phyloP scores from a whole-genome alignment of 2,797 vertebrate genomes.

The Parambassis ranga region DNA sequence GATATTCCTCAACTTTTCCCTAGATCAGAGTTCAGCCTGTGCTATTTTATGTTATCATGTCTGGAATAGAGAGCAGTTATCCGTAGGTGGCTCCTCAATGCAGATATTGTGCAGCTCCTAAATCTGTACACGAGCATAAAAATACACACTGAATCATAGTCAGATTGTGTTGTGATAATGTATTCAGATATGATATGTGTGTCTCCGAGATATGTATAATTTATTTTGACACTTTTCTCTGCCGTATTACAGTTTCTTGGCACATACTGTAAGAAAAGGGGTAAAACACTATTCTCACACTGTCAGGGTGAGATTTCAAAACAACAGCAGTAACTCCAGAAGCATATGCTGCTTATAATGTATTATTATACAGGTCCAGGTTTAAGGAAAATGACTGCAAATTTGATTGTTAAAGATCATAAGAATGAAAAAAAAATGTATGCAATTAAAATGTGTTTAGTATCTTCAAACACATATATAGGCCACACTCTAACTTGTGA shows the following conservation, averaged over 20 bases:
- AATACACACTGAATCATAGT: constrained; percentile 57
- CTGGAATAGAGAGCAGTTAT: constrained; percentile 54
- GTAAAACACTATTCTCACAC: constrained; percentile 66
- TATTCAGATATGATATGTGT: constrained; percentile 75
- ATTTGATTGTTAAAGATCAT: neutral
- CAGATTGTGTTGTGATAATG: constrained; percentile 73
- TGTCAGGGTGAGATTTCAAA: constrained; percentile 62
- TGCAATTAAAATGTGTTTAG: neutral
- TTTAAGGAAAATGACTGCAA: neutral
- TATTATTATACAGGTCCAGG: constrained; percentile 5
- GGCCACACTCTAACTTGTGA: too few species aligned
- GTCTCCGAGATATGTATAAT: constrained; percentile 64
- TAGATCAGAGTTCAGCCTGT: constrained; percentile 63
- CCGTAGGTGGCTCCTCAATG: constrained; percentile 61
- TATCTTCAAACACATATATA: too few species aligned
- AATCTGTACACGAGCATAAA: constrained; percentile 59
- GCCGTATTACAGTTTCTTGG: constrained; percentile 62
- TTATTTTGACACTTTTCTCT: constrained; percentile 71
- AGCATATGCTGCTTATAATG: constrained; percentile 26
- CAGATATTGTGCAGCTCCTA: constrained; percentile 30
- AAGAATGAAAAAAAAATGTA: neutral
- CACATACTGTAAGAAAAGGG: constrained; percentile 58
- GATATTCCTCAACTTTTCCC: constrained; percentile 46
- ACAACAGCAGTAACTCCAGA: constrained; percentile 57
- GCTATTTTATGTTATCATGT: constrained; percentile 63